Evolutionary conservation across 2,888 invertebrate genomes (phyloP).

Genomic region (Patella depressa): DNA sequence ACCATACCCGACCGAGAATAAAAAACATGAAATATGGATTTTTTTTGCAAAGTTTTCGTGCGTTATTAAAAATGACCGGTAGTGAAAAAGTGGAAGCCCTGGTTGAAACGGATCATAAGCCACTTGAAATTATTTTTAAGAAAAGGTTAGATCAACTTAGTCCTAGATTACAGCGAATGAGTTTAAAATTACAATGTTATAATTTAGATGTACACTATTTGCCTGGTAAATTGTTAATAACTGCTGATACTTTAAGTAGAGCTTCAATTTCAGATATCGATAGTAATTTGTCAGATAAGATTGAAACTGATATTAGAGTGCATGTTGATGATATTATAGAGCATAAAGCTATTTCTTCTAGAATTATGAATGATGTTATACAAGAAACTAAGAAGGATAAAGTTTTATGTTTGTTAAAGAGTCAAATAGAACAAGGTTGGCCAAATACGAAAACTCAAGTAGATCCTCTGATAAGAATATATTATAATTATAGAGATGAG

Average conservation of each 20-base stretch:
- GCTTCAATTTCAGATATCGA: background rate
- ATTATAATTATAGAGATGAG: background rate
- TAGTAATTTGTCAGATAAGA: background rate
- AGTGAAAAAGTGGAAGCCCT: no score
- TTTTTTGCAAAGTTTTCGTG: no score
- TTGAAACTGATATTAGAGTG: background rate
- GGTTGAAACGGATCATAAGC: background rate
- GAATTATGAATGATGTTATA: background rate
- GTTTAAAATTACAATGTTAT: slow-evolving; percentile 3
- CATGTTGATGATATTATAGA: background rate
- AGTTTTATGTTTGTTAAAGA: background rate
- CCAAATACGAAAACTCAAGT: background rate
- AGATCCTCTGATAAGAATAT: background rate
- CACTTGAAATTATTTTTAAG: background rate
- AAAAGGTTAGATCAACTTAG: background rate
- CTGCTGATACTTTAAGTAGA: background rate
- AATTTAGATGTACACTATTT: background rate
- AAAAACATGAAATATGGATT: no score
- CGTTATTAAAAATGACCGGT: no score
- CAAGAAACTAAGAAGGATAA: background rate
- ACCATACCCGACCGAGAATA: no score
- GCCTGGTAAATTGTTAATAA: background rate
- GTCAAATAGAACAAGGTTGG: background rate
- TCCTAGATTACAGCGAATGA: background rate
- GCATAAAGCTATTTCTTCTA: background rate